Conservation (phyloP, 2,888 invertebrate genomes). For the Tenthredo mesomela region DNA sequence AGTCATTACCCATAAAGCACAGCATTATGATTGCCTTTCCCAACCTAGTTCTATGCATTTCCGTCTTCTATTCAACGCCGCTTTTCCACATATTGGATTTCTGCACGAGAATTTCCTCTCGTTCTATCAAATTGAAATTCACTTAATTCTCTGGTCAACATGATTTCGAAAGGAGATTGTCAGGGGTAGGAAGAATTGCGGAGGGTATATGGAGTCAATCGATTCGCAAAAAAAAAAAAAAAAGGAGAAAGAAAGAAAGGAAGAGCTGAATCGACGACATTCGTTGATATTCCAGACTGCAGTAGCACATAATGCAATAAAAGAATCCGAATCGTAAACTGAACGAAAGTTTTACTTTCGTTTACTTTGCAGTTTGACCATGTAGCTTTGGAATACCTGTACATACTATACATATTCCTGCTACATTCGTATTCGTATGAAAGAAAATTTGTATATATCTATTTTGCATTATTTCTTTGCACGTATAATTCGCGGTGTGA, state of each 20-base stretch:
- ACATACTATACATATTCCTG: background rate
- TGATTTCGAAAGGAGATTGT: background rate
- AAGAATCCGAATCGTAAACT: background rate
- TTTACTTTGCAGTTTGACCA: conserved; percentile 17
- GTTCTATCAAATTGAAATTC: conserved; percentile 21
- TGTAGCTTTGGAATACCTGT: background rate
- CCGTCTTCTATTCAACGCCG: background rate
- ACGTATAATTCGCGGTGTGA: background rate
- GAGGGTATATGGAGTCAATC: background rate
- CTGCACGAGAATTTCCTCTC: background rate
- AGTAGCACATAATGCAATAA: background rate
- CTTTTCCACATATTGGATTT: conserved; percentile 18
- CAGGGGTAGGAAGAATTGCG: background rate
- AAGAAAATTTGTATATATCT: background rate
- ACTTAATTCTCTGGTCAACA: background rate
- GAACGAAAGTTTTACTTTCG: conserved; percentile 32
- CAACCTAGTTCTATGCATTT: background rate
- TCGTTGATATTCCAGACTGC: background rate
- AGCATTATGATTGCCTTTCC: background rate
- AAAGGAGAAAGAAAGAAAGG: background rate
- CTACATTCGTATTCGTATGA: background rate
- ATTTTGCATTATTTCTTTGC: background rate
- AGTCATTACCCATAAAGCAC: conserved; percentile 11
- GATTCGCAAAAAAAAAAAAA: background rate
- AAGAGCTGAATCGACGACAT: background rate